These are phyloP conservation scores for Stenichneumon culpator DNA, from an alignment of 2,888 invertebrate genomes.

Conservation along the genomic window DNA sequence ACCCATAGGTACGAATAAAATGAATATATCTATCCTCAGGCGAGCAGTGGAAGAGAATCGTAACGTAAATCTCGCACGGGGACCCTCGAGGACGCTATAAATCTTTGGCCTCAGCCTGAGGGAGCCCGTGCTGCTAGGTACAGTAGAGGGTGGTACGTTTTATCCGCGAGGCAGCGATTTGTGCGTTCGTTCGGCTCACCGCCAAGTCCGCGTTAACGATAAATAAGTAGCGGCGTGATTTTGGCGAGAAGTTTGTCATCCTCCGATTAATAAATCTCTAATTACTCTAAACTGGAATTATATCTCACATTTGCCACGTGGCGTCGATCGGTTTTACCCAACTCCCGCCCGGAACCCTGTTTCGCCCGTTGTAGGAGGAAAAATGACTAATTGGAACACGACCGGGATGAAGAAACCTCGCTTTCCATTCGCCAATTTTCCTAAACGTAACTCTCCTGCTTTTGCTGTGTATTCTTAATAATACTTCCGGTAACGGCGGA, in stretches of 20 bases:
- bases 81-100: slow-evolving; percentile 64
- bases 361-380: slow-evolving; percentile 6
- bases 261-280: slow-evolving; percentile 41
- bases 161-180: slow-evolving; percentile 48
- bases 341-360: slow-evolving; percentile 29
- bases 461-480: slow-evolving; percentile 72
- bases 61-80: slow-evolving; percentile 65
- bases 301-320: not conserved
- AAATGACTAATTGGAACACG: not conserved
- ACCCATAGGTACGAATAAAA: slow-evolving; percentile 60
- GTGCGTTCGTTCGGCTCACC: slow-evolving; percentile 48
- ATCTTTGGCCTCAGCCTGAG: slow-evolving; percentile 50
- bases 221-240: slow-evolving; percentile 52
- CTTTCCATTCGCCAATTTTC: not conserved
- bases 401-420: slow-evolving; percentile 1
- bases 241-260: slow-evolving; percentile 34
- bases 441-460: slow-evolving; percentile 82
- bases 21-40: slow-evolving; percentile 62
- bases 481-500: slow-evolving; percentile 75
- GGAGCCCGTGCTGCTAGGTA: slow-evolving; percentile 5
- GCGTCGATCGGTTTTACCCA: slow-evolving; percentile 9
- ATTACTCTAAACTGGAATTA: slow-evolving; percentile 37
- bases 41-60: slow-evolving; percentile 60
- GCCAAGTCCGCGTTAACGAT: slow-evolving; percentile 44
- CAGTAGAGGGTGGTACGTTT: slow-evolving; percentile 36